These are phyloP conservation scores for Drosophila maculinotata DNA, from an alignment of 2,888 invertebrate species.

Conservation along the genomic window DNA sequence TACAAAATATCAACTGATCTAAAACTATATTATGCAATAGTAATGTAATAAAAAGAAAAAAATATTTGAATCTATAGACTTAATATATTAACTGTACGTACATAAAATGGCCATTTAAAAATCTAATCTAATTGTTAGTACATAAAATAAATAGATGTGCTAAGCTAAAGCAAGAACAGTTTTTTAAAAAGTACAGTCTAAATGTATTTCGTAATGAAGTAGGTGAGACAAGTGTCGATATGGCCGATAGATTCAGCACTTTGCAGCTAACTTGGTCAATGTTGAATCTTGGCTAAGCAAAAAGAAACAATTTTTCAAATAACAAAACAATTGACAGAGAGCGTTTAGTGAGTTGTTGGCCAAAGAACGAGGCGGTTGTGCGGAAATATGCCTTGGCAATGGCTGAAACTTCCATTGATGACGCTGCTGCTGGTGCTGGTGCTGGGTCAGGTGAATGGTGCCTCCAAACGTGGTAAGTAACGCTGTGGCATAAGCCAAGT, in stretches of 20 bases:
- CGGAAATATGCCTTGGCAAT: conserved; percentile 48
- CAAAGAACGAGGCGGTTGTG: conserved; percentile 68
- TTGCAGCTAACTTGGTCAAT: conserved; percentile 71
- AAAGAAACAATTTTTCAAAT: conserved; percentile 45
- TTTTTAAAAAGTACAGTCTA: neutral
- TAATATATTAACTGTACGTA: neutral
- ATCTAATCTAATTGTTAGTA: conserved; percentile 18
- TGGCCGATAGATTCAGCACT: conserved; percentile 10
- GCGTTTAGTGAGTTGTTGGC: conserved; percentile 62
- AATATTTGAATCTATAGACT: conserved; percentile 10
- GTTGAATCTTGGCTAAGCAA: conserved; percentile 63
- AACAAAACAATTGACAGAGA: conserved; percentile 44
- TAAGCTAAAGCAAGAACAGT: conserved; percentile 7
- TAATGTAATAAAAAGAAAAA: neutral
- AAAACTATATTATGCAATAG: no score
- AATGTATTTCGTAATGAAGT: conserved; percentile 2
- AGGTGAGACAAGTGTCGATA: conserved; percentile 27
- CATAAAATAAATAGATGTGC: conserved; percentile 45
- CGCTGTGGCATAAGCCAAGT: neutral
- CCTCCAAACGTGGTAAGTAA: conserved; percentile 67
- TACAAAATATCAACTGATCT: no score
- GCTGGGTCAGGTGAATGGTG: conserved; percentile 31
- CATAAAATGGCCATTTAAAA: neutral
- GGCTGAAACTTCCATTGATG: conserved; percentile 21
- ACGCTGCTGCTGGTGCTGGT: conserved; percentile 31